Evolutionary conservation across 2,888 invertebrate species (phyloP).

Genomic region (Tupiocoris notatus): DNA sequence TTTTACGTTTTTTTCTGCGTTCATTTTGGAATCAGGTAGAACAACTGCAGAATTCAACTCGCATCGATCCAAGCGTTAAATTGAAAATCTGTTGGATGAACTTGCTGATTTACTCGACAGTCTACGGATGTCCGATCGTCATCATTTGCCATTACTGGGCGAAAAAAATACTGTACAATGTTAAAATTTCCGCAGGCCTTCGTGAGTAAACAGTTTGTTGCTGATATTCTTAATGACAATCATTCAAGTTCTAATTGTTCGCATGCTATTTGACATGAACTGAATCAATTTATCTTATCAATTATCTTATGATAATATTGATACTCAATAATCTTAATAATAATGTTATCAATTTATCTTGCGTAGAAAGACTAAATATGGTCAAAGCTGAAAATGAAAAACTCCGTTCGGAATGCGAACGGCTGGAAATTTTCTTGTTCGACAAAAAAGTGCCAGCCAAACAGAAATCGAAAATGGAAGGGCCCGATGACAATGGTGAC

Average conservation of each 20-base stretch:
- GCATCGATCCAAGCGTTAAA: background rate
- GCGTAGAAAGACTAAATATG: constrained; percentile 16
- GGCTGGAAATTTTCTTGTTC: constrained; percentile 4
- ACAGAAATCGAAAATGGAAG: background rate
- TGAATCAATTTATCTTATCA: too few species aligned
- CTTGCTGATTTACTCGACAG: constrained; percentile 10
- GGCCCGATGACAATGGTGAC: background rate
- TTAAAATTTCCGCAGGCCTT: background rate
- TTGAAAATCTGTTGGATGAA: constrained; percentile 3
- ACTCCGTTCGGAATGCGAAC: constrained; percentile 13
- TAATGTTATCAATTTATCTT: too few species aligned
- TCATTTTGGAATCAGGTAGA: background rate
- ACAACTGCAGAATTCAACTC: background rate
- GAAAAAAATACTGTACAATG: constrained; percentile 8
- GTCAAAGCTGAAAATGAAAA: constrained; percentile 19
- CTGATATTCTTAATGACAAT: background rate
- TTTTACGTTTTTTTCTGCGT: too few species aligned
- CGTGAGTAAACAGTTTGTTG: background rate
- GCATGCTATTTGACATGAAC: too few species aligned
- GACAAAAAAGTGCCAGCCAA: background rate
- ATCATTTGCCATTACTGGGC: constrained; percentile 13
- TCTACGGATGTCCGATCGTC: constrained; percentile 8
- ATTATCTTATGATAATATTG: too few species aligned
- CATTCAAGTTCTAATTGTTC: too few species aligned
- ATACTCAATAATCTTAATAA: too few species aligned